These are phyloP conservation scores for Trididemnum miniatum DNA, from an alignment of 23 tunicate genomes.

Conservation along the genomic window DNA sequence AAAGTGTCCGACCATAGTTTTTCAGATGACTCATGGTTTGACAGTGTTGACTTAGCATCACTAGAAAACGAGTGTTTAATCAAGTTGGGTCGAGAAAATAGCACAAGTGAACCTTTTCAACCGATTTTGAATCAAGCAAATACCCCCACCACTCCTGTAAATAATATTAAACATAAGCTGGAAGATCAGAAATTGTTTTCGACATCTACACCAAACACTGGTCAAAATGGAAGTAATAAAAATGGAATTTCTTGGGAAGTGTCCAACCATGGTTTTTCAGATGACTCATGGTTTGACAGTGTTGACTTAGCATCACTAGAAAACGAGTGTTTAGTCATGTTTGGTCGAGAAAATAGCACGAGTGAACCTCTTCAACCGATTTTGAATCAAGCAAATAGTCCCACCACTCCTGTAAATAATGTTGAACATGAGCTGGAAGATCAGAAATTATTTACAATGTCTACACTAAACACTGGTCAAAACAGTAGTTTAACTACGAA, in stretches of 20 bases:
- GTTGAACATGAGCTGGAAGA: too few relatives aligned
- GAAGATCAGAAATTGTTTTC: background rate
- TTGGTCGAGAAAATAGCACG: too few relatives aligned
- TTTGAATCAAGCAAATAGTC: background rate
- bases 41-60: slow-evolving; percentile 57
- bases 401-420: too few relatives aligned
- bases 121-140: background rate
- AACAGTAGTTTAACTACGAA: slow-evolving; percentile 7
- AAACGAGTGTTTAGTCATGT: background rate
- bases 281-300: slow-evolving; percentile 66
- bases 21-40: slow-evolving; percentile 57
- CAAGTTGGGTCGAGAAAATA: too few relatives aligned
- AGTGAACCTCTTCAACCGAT: background rate
- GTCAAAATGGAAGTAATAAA: too few relatives aligned
- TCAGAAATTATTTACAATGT: background rate
- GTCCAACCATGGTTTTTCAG: background rate
- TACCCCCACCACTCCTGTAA: background rate
- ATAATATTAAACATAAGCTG: too few relatives aligned
- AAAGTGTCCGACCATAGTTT: too few relatives aligned
- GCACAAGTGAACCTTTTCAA: background rate
- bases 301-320: slow-evolving; percentile 66
- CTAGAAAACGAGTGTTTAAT: slow-evolving; percentile 36
- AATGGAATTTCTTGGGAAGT: too few relatives aligned
- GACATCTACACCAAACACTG: slow-evolving; percentile 24
- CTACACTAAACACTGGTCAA: slow-evolving; percentile 4